Conservation (phyloP, 2,797 vertebrate species). For the Squalus acanthias region DNA sequence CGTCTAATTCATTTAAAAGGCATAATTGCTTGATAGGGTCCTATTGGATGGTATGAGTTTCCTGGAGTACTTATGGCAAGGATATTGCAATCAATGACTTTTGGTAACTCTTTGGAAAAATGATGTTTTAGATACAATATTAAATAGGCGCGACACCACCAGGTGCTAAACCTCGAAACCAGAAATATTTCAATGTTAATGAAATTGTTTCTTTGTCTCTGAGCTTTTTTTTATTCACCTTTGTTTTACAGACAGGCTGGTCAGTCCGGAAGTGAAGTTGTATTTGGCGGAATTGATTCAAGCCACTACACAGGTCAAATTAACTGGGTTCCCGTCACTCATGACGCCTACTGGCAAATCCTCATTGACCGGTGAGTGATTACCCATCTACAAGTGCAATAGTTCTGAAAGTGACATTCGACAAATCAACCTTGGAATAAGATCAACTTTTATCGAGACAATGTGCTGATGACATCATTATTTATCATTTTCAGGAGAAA, state of each 20-base stretch:
- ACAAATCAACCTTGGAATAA: background rate
- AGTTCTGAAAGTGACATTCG: background rate
- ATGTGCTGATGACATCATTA: background rate
- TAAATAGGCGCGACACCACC: background rate
- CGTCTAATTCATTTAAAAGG: background rate
- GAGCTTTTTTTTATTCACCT: background rate
- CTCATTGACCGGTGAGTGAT: constrained; percentile 51
- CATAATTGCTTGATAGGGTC: background rate
- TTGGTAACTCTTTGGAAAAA: background rate
- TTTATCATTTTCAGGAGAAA: background rate
- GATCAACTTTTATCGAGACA: background rate
- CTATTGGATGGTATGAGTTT: background rate
- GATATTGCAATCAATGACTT: background rate
- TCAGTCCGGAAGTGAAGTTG: constrained; percentile 38
- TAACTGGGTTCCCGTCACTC: constrained; percentile 50
- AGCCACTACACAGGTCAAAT: constrained; percentile 48
- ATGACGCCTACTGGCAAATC: constrained; percentile 57
- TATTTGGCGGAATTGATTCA: constrained; percentile 47
- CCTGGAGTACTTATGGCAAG: background rate
- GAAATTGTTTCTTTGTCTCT: background rate
- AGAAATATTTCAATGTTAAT: background rate
- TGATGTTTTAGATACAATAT: background rate
- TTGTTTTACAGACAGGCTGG: constrained; percentile 45
- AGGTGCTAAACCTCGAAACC: background rate
- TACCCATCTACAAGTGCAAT: background rate